Conservation (phyloP, 2,888 invertebrate genomes). For the Opisthograptis luteolata region DNA sequence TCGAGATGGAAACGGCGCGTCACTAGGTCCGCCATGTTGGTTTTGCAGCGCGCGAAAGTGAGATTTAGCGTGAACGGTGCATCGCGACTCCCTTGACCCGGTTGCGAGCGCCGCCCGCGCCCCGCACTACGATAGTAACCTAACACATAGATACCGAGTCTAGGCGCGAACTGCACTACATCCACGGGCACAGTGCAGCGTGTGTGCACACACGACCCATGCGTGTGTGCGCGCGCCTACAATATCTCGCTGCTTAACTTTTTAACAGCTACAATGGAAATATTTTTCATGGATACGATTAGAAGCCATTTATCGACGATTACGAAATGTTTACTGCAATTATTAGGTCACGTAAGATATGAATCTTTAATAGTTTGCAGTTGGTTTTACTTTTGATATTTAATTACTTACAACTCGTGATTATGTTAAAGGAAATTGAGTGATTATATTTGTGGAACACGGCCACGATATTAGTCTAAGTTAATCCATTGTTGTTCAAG, state of each 20-base stretch:
- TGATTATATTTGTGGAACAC: constrained; percentile 37
- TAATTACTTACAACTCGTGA: constrained; percentile 40
- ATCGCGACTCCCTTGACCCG: constrained; percentile 83
- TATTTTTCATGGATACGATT: constrained; percentile 57
- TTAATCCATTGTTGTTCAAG: too few species aligned
- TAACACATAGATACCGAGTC: constrained; percentile 60
- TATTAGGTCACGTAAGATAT: constrained; percentile 42
- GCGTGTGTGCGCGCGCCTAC: constrained; percentile 12
- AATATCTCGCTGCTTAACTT: constrained; percentile 30
- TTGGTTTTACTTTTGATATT: constrained; percentile 35
- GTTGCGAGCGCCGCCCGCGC: constrained; percentile 55
- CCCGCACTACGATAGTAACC: constrained; percentile 68
- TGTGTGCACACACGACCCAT: neutral
- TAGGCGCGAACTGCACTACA: constrained; percentile 53
- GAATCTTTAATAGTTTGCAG: constrained; percentile 36
- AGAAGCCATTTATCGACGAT: constrained; percentile 40
- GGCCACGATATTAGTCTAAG: constrained; percentile 1
- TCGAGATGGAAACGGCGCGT: constrained; percentile 69
- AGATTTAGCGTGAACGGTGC: constrained; percentile 83
- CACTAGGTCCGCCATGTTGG: constrained; percentile 74
- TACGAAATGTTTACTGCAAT: constrained; percentile 39
- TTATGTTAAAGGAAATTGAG: constrained; percentile 47
- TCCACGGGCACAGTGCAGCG: constrained; percentile 25
- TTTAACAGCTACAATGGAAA: constrained; percentile 51
- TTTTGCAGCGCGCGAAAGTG: constrained; percentile 82